Percentiles rank a stretch among this genome's conserved stretches.
Conservation (phyloP, 2,888 invertebrate genomes). For the Epistrophella euchroma region DNA sequence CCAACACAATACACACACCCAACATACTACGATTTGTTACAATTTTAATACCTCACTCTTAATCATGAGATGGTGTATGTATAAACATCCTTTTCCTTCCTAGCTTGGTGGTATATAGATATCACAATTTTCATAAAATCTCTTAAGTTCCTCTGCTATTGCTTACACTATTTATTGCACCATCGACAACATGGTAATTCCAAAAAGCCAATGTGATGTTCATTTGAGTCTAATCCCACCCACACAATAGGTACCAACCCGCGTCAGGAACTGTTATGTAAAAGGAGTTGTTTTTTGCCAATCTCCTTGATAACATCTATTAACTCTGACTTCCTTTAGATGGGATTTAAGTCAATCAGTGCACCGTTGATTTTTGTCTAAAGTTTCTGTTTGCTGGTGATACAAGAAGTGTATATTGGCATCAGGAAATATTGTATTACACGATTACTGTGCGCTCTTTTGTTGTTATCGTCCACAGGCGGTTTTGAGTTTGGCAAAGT, state of each 20-base stretch:
- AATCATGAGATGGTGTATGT: constrained; percentile 1
- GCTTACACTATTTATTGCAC: neutral
- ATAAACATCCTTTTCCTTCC: constrained; percentile 9
- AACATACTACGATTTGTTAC: neutral
- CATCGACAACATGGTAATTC: constrained; percentile 5
- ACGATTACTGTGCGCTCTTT: no score
- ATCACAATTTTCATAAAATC: constrained; percentile 45
- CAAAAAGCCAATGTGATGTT: constrained; percentile 1
- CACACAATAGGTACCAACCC: neutral
- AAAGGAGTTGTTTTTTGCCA: neutral
- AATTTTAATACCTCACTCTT: constrained; percentile 32
- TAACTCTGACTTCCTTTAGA: constrained; percentile 24
- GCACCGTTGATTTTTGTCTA: constrained; percentile 26
- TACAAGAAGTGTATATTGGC: neutral
- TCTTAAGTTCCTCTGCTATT: constrained; percentile 14
- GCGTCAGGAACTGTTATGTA: no score
- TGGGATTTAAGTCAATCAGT: constrained; percentile 50
- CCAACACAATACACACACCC: neutral
- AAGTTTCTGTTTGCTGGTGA: constrained; percentile 21
- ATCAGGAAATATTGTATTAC: neutral
- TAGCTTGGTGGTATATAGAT: neutral
- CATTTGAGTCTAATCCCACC: constrained; percentile 3
- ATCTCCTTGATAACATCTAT: constrained; percentile 42
- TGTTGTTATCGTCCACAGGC: neutral
- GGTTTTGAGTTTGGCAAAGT: neutral